phyloP scores from a whole-genome alignment of 2,797 vertebrate genomes.

The Tokudaia tokunoshimensis region DNA sequence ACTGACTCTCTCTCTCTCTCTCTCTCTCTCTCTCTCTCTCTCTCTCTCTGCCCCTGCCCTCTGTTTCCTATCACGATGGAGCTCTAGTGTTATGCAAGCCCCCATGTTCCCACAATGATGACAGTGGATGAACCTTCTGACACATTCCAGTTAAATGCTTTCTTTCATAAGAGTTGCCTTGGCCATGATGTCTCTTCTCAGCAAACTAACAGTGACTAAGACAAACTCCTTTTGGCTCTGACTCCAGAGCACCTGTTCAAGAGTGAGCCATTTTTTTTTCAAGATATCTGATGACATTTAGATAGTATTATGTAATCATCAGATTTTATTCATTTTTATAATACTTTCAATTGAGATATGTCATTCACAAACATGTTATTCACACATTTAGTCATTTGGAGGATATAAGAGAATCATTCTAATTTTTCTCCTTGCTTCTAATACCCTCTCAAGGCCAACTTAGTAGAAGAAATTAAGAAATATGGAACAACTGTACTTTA shows the following conservation, averaged over 20 bases:
- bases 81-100: no score
- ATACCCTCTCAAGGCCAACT: neutral
- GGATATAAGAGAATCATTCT: neutral
- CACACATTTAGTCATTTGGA: neutral
- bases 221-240: neutral
- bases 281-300: neutral
- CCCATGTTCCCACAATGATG: neutral
- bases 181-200: neutral
- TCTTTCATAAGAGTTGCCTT: neutral
- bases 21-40: neutral
- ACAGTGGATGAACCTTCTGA: neutral
- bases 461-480: neutral
- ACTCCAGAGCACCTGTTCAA: neutral
- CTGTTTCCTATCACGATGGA: neutral
- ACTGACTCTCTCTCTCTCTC: neutral
- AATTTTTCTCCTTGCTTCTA: neutral
- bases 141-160: neutral
- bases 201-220: neutral
- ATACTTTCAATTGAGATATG: conserved; percentile 22
- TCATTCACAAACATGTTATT: conserved; percentile 3
- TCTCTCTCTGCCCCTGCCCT: neutral
- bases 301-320: neutral
- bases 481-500: conserved; percentile 7
- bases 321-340: neutral
- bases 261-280: neutral